Base-by-base conservation (phyloP, 2,797 vertebrate genomes). In the Hydrophis major region DNA sequence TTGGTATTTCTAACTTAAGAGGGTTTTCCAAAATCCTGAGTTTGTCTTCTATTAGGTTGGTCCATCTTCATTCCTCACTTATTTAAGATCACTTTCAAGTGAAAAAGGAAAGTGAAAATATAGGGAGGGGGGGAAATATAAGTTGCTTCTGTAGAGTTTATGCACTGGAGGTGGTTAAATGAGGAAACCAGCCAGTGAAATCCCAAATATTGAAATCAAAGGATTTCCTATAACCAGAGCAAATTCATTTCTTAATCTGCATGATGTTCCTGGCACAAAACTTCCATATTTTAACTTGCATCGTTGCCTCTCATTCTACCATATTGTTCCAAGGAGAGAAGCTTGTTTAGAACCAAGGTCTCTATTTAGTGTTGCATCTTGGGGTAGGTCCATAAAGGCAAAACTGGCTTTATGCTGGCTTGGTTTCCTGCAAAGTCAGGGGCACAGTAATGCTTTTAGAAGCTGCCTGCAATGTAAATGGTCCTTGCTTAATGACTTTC, bases 371-470 rank as follows among this genome's bases (percentile, higher is more conserved):
- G 63, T 42, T 56, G 50, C 18, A 89, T 22, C 88, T 66, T 66
- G n/a, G 16, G n/a, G 16, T 27, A 69, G 57, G 18, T 32, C 78
- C 78, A 69, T 93, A 90, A 93, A 87, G 94, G 66, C 66, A 42
- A 32, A 59, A 13, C 50, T 93, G 94, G 59, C 56, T 93, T 42
- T 42, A 42, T 87, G 37, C 32, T 95, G 61, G 91, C 93, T 91
- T 3, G 86, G 78, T 89, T 37, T 92, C 63, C 63, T 87, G 60
- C 50, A 60, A 59, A 93, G 78, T 18, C 57, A 59, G 93, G 86
- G 66, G 47, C 53, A 57, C 57, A 69, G 47, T 57, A 59, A 93
- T 87, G 53, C 4, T 69, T n/a, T 63, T 96, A 66, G 42, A 94
- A 92, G 63, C 55, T 88, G 42, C 42, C 93, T 86, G 56, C 89